Evolutionary conservation across 1,140 invertebrate species (phyloP).

Genomic region (Anthonomus grandis): DNA sequence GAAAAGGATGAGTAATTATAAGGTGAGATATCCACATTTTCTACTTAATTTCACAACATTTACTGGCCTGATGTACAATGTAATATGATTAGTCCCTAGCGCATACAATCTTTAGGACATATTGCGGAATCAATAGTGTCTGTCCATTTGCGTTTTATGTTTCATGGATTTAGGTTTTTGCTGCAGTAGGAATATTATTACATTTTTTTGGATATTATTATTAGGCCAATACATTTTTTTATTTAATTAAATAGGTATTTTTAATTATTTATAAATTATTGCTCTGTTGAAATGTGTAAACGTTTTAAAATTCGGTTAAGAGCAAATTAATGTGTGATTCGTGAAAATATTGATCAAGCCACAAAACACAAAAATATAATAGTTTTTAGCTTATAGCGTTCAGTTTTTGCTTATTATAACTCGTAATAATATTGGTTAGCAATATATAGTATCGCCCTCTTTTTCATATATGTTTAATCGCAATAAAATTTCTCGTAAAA

Average conservation of each 20-base stretch:
- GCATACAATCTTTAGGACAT: slow-evolving; percentile 11
- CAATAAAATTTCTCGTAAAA: too few relatives aligned
- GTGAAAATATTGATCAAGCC: too few relatives aligned
- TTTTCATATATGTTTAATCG: too few relatives aligned
- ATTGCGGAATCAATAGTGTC: slow-evolving; percentile 18
- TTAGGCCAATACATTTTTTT: neutral
- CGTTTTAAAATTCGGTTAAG: too few relatives aligned
- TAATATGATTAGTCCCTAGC: neutral
- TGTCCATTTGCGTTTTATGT: slow-evolving; percentile 17
- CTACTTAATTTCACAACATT: neutral
- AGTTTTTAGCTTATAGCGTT: too few relatives aligned
- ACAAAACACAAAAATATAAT: too few relatives aligned
- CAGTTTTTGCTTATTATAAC: too few relatives aligned
- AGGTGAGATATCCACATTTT: slow-evolving; percentile 16
- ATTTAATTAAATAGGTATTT: neutral
- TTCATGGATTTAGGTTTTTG: neutral
- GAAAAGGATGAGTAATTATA: slow-evolving; percentile 26
- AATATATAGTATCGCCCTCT: too few relatives aligned
- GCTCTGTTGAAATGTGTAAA: neutral
- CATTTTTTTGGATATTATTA: neutral
- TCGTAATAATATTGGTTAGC: too few relatives aligned
- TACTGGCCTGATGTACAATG: neutral
- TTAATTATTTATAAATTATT: neutral
- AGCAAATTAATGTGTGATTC: too few relatives aligned
- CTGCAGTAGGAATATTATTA: neutral